Base-by-base conservation (phyloP, 37 sponge, comb jelly and placozoan genomes). In the Cladorhizidae sp. region DNA sequence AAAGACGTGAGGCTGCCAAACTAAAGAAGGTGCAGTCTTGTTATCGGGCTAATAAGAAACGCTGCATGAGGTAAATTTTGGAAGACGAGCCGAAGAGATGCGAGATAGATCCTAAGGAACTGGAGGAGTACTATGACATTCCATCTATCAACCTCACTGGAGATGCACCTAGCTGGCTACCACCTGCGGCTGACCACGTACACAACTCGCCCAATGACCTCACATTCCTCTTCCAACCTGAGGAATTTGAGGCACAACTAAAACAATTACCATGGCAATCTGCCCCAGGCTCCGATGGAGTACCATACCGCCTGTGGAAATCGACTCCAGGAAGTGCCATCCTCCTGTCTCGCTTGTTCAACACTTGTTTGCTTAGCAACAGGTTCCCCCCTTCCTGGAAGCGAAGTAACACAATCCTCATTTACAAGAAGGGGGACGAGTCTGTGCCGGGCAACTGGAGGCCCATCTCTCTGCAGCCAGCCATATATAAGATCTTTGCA, bases 401-500 rank as follows among this genome's bases (percentile, higher is more conserved):
- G 45, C 8, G 32, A 20, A 73, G 80, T 50, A 56, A 36, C 57
- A 86, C 80, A 11, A 73, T 86, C 56, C 59, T 86, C 0, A 79
- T 79, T 68, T 43, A 86, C 58, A 86, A 86, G 73, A 78, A 78
- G 55, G 79, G 79, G 1, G 81, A 80, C 29, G 20, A n/a, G 0
- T 1, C 8, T n/a, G 3, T 8, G 36, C 42, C 71, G 37, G 2
- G 50, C 42, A 86, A 74, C 59, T 86, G 80, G 87, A 12, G 87
- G 22, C 87, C 87, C 1, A 79, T 37, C 72, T 40, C 72, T 3
- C 82, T 87, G 7, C 88, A 87, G 26, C 45, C 51, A 0, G 76
- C 88, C 50, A 57, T 81, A 28, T 86, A 86, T 61, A 86, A 86
- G 50, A 9, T 73, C 32, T 80, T 80, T 37, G 75, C 70, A 0